phyloP scores from a whole-genome alignment of 1,140 invertebrate genomes.

The Trichomalopsis sarcophagae region DNA sequence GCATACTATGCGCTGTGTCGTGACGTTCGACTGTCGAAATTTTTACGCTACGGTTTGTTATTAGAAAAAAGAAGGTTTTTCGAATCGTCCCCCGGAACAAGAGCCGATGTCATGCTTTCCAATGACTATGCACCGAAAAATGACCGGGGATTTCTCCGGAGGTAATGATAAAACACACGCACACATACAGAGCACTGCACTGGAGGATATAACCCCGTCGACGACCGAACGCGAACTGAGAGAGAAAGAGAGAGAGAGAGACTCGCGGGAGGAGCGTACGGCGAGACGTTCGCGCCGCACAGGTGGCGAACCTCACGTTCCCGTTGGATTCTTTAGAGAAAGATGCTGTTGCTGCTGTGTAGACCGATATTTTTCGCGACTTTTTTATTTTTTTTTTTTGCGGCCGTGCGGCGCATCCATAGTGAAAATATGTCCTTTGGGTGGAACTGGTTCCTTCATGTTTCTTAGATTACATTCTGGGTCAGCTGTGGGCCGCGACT shows the following conservation, averaged over 20 bases:
- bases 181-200: background rate
- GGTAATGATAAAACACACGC: background rate
- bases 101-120: background rate
- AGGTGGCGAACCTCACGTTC: slow-evolving; percentile 12
- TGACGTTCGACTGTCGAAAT: background rate
- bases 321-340: slow-evolving; percentile 27
- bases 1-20: background rate
- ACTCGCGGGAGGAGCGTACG: background rate
- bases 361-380: background rate
- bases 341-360: slow-evolving; percentile 43
- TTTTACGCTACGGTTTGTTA: background rate
- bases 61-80: background rate
- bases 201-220: background rate
- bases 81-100: background rate
- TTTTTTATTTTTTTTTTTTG: too few species aligned
- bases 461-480: too few species aligned
- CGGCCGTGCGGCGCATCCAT: too few species aligned
- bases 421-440: too few species aligned
- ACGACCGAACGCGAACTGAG: background rate
- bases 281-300: background rate
- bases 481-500: too few species aligned
- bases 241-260: background rate
- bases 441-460: too few species aligned
- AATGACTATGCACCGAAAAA: background rate
- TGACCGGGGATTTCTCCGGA: background rate